Evolutionary conservation across 2,888 invertebrate species (phyloP).

Genomic region (Archaeoteleia sp.): DNA sequence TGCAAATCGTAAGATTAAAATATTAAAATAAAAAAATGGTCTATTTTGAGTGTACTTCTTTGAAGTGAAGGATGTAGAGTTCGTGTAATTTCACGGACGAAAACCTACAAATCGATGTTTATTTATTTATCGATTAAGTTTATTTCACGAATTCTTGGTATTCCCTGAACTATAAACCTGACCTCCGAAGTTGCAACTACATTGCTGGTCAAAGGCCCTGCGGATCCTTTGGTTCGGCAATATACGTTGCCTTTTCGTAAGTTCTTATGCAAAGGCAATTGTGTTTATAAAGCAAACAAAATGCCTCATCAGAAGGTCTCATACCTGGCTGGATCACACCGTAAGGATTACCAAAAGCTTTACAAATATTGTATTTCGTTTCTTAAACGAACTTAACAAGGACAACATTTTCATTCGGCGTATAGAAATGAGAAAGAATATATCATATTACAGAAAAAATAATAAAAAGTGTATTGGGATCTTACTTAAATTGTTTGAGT

Average conservation of each 20-base stretch:
- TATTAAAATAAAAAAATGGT: no score
- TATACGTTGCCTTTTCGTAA: no score
- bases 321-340: slow-evolving; percentile 27
- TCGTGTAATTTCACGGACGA: no score
- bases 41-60: no score
- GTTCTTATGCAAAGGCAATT: slow-evolving; percentile 36
- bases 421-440: neutral
- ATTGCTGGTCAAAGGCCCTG: slow-evolving; percentile 27
- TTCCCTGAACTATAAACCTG: neutral
- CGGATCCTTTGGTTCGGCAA: slow-evolving; percentile 30
- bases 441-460: slow-evolving; percentile 13
- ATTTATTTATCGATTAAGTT: no score
- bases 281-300: slow-evolving; percentile 48
- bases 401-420: slow-evolving; percentile 12
- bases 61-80: no score
- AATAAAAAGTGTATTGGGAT: neutral
- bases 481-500: neutral
- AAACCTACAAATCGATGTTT: no score
- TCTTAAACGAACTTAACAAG: neutral
- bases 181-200: slow-evolving; percentile 29
- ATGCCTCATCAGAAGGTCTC: slow-evolving; percentile 35
- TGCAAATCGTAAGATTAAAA: no score
- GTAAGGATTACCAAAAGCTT: slow-evolving; percentile 23
- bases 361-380: slow-evolving; percentile 20
- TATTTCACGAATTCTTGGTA: no score